These are phyloP conservation scores for Megatriorchis doriae DNA, from an alignment of 2,113 vertebrate genomes.

Conservation along the genomic window DNA sequence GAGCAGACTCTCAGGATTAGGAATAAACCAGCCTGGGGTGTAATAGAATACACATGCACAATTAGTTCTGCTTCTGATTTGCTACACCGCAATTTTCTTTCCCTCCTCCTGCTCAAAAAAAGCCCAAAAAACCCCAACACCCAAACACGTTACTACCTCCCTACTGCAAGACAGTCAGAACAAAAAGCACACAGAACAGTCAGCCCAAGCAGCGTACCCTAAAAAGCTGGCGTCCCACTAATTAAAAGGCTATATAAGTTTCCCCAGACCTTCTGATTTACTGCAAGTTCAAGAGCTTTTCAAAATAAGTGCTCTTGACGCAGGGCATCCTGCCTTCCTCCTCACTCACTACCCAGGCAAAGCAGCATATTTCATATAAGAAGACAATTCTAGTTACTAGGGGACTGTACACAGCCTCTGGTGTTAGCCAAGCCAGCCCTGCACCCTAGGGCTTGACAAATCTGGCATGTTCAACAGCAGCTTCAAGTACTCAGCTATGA, in stretches of 20 bases:
- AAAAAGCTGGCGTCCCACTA: not conserved
- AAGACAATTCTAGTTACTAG: not conserved
- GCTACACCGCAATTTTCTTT: not conserved
- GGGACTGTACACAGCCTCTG: accelerated
- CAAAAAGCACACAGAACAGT: not conserved
- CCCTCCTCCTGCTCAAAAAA: not conserved
- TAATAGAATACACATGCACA: not conserved
- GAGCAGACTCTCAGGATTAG: not conserved
- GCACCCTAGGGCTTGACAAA: not conserved
- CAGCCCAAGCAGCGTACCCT: not conserved
- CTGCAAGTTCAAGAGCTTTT: conserved; percentile 41
- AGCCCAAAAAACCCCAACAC: not conserved
- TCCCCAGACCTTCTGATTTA: not conserved
- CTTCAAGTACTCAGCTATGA: not conserved
- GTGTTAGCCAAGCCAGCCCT: not conserved
- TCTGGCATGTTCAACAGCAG: not conserved
- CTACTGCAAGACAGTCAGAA: not conserved
- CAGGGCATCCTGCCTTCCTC: not conserved
- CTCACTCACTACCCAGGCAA: not conserved
- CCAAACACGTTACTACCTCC: not conserved
- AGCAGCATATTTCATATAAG: not conserved
- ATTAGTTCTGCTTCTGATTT: not conserved
- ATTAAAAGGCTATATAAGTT: conserved; percentile 5
- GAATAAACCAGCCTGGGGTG: not conserved
- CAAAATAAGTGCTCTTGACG: conserved; percentile 28